Conservation (phyloP, 2,797 vertebrate species). For the Novumbra hubbsi region DNA sequence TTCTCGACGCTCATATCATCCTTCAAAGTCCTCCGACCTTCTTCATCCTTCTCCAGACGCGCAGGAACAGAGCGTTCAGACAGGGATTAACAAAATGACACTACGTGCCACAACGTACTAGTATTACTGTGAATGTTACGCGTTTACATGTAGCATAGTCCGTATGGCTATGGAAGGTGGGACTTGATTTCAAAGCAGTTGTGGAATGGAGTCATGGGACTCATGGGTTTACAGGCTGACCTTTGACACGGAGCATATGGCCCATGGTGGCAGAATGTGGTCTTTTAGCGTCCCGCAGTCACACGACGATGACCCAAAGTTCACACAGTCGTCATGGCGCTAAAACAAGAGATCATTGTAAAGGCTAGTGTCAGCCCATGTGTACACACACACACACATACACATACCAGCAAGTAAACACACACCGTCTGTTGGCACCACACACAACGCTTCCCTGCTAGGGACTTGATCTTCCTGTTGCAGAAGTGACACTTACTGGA, state of each 20-base stretch:
- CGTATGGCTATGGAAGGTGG: not conserved
- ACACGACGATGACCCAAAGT: constrained; percentile 67
- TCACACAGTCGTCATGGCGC: constrained; percentile 84
- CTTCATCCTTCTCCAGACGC: constrained; percentile 49
- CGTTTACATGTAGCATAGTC: not conserved
- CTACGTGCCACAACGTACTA: too few species aligned
- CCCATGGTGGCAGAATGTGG: constrained; percentile 86
- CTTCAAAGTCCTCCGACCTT: constrained; percentile 14
- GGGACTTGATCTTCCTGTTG: constrained; percentile 85
- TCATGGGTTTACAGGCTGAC: constrained; percentile 47
- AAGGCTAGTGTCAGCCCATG: not conserved
- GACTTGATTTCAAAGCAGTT: not conserved
- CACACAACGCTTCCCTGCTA: constrained; percentile 80
- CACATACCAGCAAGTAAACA: not conserved
- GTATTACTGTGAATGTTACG: not conserved
- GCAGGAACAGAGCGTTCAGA: not conserved
- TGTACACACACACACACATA: not conserved
- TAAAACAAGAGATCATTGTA: constrained; percentile 44
- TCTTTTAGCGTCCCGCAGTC: constrained; percentile 81
- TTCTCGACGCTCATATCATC: constrained; percentile 66
- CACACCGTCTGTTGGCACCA: constrained; percentile 89
- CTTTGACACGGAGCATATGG: constrained; percentile 83
- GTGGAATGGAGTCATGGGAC: not conserved
- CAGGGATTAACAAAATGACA: not conserved
- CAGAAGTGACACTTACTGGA: constrained; percentile 80